phyloP scores from a whole-genome alignment of 2,888 invertebrate genomes.

The Drosophila engyochracea region DNA sequence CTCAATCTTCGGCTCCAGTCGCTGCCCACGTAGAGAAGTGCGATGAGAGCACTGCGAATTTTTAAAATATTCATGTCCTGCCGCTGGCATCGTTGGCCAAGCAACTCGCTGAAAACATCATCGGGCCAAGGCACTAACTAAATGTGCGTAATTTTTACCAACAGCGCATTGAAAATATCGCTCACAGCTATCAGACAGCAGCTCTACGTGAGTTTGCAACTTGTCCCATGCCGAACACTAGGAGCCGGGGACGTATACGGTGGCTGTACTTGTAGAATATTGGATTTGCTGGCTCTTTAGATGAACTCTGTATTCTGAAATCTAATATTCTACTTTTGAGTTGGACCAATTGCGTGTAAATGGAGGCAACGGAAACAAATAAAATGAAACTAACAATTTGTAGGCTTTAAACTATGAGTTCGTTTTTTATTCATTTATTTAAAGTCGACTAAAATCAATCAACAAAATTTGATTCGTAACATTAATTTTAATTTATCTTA shows the following conservation, averaged over 20 bases:
- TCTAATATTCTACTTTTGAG: slow-evolving; percentile 15
- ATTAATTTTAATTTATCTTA: background rate
- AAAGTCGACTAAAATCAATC: background rate
- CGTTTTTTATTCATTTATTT: background rate
- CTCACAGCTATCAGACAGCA: slow-evolving; percentile 59
- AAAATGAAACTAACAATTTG: background rate
- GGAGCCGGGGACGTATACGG: background rate
- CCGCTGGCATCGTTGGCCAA: slow-evolving; percentile 64
- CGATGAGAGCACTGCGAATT: slow-evolving; percentile 60
- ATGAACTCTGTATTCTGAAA: slow-evolving; percentile 21
- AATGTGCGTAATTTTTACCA: slow-evolving; percentile 81
- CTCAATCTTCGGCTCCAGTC: slow-evolving; percentile 32
- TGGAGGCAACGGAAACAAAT: background rate
- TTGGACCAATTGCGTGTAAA: slow-evolving; percentile 28
- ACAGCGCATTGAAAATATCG: slow-evolving; percentile 76
- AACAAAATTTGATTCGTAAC: background rate
- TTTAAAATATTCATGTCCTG: slow-evolving; percentile 80
- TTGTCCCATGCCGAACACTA: slow-evolving; percentile 28
- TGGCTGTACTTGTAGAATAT: slow-evolving; percentile 31
- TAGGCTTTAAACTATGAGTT: background rate
- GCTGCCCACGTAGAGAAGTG: slow-evolving; percentile 53
- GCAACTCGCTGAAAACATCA: slow-evolving; percentile 64
- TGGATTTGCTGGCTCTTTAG: slow-evolving; percentile 54
- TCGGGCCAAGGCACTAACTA: slow-evolving; percentile 61
- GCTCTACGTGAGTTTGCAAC: slow-evolving; percentile 69